These are phyloP conservation scores for Synanthedon myopaeformis DNA, from an alignment of 2,888 invertebrate genomes.

Conservation along the genomic window DNA sequence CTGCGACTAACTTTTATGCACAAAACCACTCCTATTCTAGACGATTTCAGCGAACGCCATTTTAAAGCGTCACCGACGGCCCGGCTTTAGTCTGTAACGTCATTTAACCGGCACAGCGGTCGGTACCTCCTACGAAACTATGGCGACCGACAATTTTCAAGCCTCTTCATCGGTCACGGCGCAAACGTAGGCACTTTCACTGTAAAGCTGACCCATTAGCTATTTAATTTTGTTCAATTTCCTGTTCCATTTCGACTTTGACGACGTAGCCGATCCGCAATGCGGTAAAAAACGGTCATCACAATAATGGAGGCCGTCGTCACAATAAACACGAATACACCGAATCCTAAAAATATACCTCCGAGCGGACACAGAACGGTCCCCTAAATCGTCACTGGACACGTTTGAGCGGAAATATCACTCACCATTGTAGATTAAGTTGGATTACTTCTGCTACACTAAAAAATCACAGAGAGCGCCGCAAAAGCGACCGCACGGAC, in stretches of 20 bases:
- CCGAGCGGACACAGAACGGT: constrained; percentile 27
- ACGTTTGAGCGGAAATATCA: constrained; percentile 58
- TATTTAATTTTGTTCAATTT: constrained; percentile 4
- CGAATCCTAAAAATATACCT: constrained; percentile 58
- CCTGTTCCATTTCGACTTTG: constrained; percentile 20
- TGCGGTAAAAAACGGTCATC: constrained; percentile 70
- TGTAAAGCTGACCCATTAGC: neutral
- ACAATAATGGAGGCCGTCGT: constrained; percentile 70
- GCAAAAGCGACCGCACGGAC: constrained; percentile 68
- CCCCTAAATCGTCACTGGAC: constrained; percentile 46
- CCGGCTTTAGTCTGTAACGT: constrained; percentile 37
- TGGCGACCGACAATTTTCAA: constrained; percentile 54
- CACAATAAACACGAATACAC: constrained; percentile 67
- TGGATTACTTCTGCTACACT: constrained; percentile 72
- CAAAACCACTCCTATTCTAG: constrained; percentile 31
- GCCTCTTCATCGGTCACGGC: constrained; percentile 22
- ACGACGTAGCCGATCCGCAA: constrained; percentile 51
- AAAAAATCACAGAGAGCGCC: constrained; percentile 71
- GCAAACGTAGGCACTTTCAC: neutral
- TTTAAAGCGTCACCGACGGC: constrained; percentile 29
- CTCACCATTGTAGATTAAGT: constrained; percentile 72
- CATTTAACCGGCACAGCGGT: constrained; percentile 51
- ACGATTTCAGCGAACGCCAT: constrained; percentile 22
- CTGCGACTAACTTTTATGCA: constrained; percentile 8
- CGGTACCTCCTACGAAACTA: constrained; percentile 56